phyloP scores from a whole-genome alignment of 2,797 vertebrate species.

The Buphagus erythrorhynchus region DNA sequence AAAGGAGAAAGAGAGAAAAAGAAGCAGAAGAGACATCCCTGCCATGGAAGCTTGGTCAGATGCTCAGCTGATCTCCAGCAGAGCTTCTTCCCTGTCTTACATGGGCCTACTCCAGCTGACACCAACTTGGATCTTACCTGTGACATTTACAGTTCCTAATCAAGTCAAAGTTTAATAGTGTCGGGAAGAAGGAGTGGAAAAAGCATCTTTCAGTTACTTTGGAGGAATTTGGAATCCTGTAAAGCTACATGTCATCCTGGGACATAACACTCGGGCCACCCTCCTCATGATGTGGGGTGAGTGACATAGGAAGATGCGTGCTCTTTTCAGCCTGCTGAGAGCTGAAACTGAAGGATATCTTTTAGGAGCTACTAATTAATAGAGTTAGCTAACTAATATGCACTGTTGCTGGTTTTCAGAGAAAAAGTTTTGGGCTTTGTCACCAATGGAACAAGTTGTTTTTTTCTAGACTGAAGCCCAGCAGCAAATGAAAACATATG shows the following conservation, averaged over 20 bases:
- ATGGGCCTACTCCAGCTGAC: neutral
- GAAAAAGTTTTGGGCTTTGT: neutral
- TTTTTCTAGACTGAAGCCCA: neutral
- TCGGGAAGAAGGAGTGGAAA: neutral
- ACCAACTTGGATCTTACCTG: accelerated
- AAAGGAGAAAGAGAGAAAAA: too few relatives aligned
- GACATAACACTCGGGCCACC: accelerated
- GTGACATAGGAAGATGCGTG: neutral
- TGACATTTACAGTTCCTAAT: neutral
- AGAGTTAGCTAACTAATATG: neutral
- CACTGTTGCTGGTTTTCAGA: neutral
- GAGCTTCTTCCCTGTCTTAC: neutral
- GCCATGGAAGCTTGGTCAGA: neutral
- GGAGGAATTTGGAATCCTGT: neutral
- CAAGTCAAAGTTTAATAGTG: neutral
- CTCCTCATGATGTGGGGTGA: neutral
- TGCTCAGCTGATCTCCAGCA: neutral
- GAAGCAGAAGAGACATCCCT: neutral
- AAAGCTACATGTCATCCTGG: neutral
- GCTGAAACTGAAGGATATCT: neutral
- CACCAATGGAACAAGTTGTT: neutral
- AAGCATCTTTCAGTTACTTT: neutral
- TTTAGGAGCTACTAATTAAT: neutral
- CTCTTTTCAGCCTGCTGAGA: neutral
- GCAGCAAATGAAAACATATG: neutral